Conservation (phyloP, 2,888 invertebrate genomes). For the Sisyra nigra region DNA sequence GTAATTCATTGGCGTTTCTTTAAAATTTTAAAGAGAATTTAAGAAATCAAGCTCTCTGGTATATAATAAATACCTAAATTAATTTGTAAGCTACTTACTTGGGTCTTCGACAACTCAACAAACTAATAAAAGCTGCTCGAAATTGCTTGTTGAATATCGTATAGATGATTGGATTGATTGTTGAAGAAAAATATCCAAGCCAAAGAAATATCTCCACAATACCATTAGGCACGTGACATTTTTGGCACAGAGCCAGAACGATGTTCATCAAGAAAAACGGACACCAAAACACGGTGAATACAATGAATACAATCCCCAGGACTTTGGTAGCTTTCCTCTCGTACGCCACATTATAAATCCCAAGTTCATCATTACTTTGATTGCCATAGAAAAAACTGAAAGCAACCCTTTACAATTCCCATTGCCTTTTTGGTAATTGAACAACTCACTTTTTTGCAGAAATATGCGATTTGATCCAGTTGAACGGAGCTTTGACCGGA, state of each 20-base stretch:
- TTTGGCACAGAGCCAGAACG: conserved; percentile 67
- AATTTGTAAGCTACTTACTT: conserved; percentile 31
- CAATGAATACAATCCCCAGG: conserved; percentile 79
- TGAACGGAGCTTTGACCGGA: too few species aligned
- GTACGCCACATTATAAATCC: conserved; percentile 41
- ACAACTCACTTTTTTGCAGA: too few species aligned
- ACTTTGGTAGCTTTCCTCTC: conserved; percentile 94
- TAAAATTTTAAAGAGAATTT: too few species aligned
- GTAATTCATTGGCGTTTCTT: too few species aligned
- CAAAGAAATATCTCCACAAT: conserved; percentile 73
- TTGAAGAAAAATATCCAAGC: conserved; percentile 85
- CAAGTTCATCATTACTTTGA: too few species aligned
- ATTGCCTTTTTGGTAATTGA: too few species aligned
- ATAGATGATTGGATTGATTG: conserved; percentile 88
- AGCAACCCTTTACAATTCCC: too few species aligned
- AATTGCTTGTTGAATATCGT: conserved; percentile 85
- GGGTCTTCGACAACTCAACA: conserved; percentile 59
- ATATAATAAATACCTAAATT: too few species aligned
- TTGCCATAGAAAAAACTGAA: too few species aligned
- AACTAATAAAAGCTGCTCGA: conserved; percentile 65
- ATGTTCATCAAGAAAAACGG: conserved; percentile 85
- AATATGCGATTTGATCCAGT: too few species aligned
- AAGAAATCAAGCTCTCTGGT: too few species aligned
- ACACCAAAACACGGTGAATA: conserved; percentile 85
- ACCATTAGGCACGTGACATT: conserved; percentile 57